Base-by-base conservation (phyloP, 2,888 invertebrate genomes). In the Criorhina ranunculi region DNA sequence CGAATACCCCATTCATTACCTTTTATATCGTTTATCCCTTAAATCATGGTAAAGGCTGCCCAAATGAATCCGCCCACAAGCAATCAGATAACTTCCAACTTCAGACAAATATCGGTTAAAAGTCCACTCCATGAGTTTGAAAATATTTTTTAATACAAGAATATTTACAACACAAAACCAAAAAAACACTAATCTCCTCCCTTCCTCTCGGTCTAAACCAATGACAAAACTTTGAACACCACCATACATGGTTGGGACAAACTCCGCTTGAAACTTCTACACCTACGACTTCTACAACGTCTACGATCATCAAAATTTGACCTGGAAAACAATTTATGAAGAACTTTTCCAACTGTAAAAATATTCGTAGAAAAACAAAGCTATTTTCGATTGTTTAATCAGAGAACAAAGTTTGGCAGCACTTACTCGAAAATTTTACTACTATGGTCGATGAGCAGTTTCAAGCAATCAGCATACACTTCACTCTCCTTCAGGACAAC, bases 341-440 rank as follows among this genome's bases (percentile, higher is more conserved):
- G 51, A 59, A 69, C 59, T 69, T 53, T 77, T 59, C 67, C 77
- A 44, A 77, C 77, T 77, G 77, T 35, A 35, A 77, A 55, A 55
- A 67, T 29, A 77, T 59, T 44, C 31, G 19, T 42, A 73, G 51
- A 51, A 42, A 67, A 59, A 49, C 9, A 33, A n/a, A 17, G 29
- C 15, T 31, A 55, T 42, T 31, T 53, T 40, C 29, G 37, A 67
- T 12, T 33, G 33, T 59, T 59, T 40, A 42, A 62, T 15, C 31
- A 46, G 31, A 29, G 29, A 3, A 19, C n/a, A 42, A 5, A 55
- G 35, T 8, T 66, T 62, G 44, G 37, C 46, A 70, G 15, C 69
- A 89, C 90, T 91, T 88, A 91, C 91, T 91, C 90, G 87, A 91
- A 91, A 86, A 91, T 90, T 64, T 89, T 89, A 69, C 87, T 86